phyloP scores from a whole-genome alignment of 2,888 invertebrate genomes.

The Drosophila niveifrons region DNA sequence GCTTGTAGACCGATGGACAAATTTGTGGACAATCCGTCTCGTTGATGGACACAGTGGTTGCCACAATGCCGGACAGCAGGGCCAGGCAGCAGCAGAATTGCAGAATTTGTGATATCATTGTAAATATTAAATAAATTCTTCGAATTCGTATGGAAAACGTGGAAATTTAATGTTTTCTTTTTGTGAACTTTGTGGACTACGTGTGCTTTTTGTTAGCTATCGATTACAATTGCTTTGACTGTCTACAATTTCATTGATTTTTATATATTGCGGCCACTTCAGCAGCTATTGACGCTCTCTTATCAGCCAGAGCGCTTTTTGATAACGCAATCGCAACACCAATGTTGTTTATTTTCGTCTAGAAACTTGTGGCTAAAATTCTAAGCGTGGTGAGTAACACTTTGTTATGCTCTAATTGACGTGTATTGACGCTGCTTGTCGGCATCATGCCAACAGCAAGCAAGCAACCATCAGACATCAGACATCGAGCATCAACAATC shows the following conservation, averaged over 20 bases:
- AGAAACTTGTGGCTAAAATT: slow-evolving; percentile 48
- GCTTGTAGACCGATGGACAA: slow-evolving; percentile 69
- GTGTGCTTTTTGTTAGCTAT: slow-evolving; percentile 58
- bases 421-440: slow-evolving; percentile 32
- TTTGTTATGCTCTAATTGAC: slow-evolving; percentile 40
- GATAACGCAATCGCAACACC: slow-evolving; percentile 59
- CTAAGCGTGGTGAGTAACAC: slow-evolving; percentile 45
- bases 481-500: slow-evolving; percentile 40
- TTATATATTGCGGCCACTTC: slow-evolving; percentile 54
- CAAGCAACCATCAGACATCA: slow-evolving; percentile 40
- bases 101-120: slow-evolving; percentile 53
- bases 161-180: slow-evolving; percentile 22
- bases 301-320: slow-evolving; percentile 50
- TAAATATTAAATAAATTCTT: slow-evolving; percentile 12
- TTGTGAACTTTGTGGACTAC: slow-evolving; percentile 24
- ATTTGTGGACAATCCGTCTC: slow-evolving; percentile 70
- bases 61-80: slow-evolving; percentile 53
- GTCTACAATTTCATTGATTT: slow-evolving; percentile 62
- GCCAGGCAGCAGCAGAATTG: slow-evolving; percentile 53
- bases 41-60: slow-evolving; percentile 58
- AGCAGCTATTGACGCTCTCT: slow-evolving; percentile 17
- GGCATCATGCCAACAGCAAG: slow-evolving; percentile 11
- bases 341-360: slow-evolving; percentile 52
- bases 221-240: slow-evolving; percentile 69
- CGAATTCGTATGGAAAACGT: slow-evolving; percentile 27